Percentiles rank a stretch among this genome's conserved stretches.
phyloP scores from a whole-genome alignment of 2,888 invertebrate species.

The Dilophus febrilis region DNA sequence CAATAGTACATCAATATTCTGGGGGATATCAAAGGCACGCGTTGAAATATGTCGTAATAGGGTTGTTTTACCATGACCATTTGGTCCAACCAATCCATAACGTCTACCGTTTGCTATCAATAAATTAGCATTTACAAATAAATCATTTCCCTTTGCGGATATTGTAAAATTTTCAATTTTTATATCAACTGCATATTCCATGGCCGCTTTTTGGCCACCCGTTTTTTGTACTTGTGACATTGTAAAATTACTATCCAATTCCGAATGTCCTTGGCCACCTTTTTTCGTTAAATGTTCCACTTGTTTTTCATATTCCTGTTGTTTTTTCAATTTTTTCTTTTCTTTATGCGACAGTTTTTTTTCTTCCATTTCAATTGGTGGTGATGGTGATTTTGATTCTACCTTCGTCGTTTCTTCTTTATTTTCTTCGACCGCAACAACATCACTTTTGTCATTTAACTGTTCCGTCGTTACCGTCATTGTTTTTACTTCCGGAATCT shows the following conservation, averaged over 20 bases:
- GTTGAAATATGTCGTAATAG: slow-evolving; percentile 81
- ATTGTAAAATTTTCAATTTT: slow-evolving; percentile 98
- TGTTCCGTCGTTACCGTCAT: not conserved
- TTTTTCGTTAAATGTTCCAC: slow-evolving; percentile 71
- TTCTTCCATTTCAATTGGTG: slow-evolving; percentile 26
- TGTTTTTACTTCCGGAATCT: not conserved
- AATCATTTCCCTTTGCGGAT: slow-evolving; percentile 89
- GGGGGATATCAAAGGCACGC: slow-evolving; percentile 82
- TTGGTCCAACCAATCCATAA: slow-evolving; percentile 96
- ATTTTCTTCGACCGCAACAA: too few species aligned
- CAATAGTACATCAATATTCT: slow-evolving; percentile 84
- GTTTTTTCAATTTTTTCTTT: slow-evolving; percentile 78
- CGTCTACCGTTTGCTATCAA: slow-evolving; percentile 83
- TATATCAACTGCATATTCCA: slow-evolving; percentile 92
- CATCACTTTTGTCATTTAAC: slow-evolving; percentile 8
- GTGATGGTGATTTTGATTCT: too few species aligned
- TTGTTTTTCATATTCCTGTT: slow-evolving; percentile 75
- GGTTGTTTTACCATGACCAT: slow-evolving; percentile 98
- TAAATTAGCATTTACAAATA: slow-evolving; percentile 90
- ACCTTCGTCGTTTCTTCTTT: not conserved
- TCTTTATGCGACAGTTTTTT: slow-evolving; percentile 81
- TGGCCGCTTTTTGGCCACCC: slow-evolving; percentile 55
- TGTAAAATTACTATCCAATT: slow-evolving; percentile 85
- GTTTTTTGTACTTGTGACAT: slow-evolving; percentile 69
- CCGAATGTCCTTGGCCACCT: slow-evolving; percentile 78